Evolutionary conservation across 1,140 invertebrate genomes (phyloP).

Genomic region (Lysiphlebus fabarum): DNA sequence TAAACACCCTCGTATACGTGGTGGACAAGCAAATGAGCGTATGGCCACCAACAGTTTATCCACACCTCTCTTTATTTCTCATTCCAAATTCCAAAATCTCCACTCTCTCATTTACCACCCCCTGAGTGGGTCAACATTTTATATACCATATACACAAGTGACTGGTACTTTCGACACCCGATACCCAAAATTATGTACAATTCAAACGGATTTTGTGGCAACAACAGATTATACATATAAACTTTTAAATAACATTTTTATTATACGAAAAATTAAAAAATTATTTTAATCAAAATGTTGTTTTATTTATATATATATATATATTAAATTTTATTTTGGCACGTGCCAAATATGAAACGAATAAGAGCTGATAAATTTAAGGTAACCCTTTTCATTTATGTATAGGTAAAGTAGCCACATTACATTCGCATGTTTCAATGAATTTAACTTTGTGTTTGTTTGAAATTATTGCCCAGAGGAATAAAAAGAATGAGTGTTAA

Average conservation of each 20-base stretch:
- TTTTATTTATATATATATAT: no score
- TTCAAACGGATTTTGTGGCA: conserved; percentile 51
- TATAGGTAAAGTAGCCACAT: background rate
- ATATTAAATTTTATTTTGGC: conserved; percentile 36
- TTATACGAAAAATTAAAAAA: conserved; percentile 3
- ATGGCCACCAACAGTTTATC: no score
- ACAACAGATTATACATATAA: conserved; percentile 38
- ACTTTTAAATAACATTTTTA: conserved; percentile 4
- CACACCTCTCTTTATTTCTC: no score
- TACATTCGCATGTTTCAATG: background rate
- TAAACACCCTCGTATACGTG: background rate
- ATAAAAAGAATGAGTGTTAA: conserved; percentile 25
- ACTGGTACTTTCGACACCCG: conserved; percentile 45
- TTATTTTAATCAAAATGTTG: no score
- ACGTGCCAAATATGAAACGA: conserved; percentile 35
- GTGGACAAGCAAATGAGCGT: no score
- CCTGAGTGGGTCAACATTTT: conserved; percentile 7
- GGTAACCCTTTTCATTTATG: background rate
- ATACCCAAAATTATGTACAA: conserved; percentile 54
- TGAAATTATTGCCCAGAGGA: background rate
- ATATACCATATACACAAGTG: conserved; percentile 19
- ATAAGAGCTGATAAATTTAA: background rate
- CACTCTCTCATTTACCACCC: conserved; percentile 24
- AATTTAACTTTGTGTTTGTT: conserved; percentile 3
- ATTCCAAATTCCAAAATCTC: background rate